Conservation (phyloP, 2,888 invertebrate genomes). For the Copidosoma aretas region DNA sequence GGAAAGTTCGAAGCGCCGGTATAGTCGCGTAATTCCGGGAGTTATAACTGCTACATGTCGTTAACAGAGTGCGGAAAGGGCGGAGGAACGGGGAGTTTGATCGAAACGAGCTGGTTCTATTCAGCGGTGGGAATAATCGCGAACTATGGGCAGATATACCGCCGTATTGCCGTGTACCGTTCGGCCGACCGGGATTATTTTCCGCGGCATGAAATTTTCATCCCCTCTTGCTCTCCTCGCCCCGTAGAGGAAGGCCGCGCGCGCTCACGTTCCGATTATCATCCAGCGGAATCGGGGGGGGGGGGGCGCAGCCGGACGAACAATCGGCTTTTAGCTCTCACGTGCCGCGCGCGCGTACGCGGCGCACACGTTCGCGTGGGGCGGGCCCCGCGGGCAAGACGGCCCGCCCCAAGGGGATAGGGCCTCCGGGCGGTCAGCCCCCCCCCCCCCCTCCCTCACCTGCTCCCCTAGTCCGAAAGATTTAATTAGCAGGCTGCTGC, state of each 20-base stretch:
- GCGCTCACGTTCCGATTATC: not conserved
- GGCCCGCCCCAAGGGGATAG: conserved; percentile 20
- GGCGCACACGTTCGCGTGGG: no score
- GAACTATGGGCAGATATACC: no score
- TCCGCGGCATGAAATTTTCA: no score
- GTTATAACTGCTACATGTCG: conserved; percentile 10
- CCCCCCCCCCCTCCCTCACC: not conserved
- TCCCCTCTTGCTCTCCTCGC: no score
- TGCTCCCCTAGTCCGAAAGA: no score
- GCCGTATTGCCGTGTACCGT: no score
- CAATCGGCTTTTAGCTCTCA: conserved; percentile 6
- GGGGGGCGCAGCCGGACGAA: conserved; percentile 18
- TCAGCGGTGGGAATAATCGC: conserved; percentile 11
- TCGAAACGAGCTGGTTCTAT: conserved; percentile 27
- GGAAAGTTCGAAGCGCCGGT: conserved; percentile 10
- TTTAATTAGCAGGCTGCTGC: conserved; percentile 21
- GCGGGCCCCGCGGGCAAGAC: not conserved
- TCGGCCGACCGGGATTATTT: no score
- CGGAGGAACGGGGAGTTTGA: conserved; percentile 8
- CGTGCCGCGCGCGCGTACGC: no score
- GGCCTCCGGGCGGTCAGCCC: conserved; percentile 32
- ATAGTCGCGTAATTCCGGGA: not conserved
- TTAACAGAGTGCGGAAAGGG: not conserved
- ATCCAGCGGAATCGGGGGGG: not conserved
- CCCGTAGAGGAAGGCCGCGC: no score